Evolutionary conservation across 2,888 invertebrate genomes (phyloP), one percentile per base, ranked within the genome.

Genomic region (Protophormia terraenovae): DNA sequence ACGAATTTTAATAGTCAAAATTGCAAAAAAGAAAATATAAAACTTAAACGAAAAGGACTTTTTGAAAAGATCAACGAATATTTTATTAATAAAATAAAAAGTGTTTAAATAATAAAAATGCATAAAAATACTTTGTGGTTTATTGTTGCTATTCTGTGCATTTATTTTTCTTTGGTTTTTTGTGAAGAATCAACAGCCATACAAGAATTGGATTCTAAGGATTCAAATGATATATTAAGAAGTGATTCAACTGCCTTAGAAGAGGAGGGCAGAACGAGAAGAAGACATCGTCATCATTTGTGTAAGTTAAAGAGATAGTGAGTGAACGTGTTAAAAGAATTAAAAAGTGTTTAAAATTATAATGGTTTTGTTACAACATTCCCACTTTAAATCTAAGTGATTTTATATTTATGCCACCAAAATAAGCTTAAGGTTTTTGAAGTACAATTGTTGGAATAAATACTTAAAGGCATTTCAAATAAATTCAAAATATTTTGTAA

Each of bases 131-230:
- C 87, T n/a, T 88, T 90, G 75, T 89, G 88, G 88, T 88, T 90
- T 47, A 88, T 88, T 60, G 84, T 88, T 24, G 86, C 89, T 69
- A 72, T 91, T 64, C 78, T 91, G 4, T 67, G 89, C 62, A 84
- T 90, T 3, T 91, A 91, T 84, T 89, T 89, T 19, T 86, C 91
- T 0, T 67, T 91, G 58, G 90, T 90, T 3, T 90, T 89, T 32
- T 88, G 91, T 80, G 89, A 89, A 71, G 88, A 89, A 71, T 53
- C 83, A 7, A 53, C 22, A 29, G 27, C 45, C 4, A 38, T 58
- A 6, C 47, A 67, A 22, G 87, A 86, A 77, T 22, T 50, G 80
- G 77, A 24, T 6, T 47, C 19, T 1, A 86, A 47, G 47, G 66
- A 73, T 10, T 58, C 19, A 4, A 55, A 38, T 45, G 72, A 41